Evolutionary conservation across 2,888 invertebrate species (phyloP).

Genomic region (Synergus umbraculus): DNA sequence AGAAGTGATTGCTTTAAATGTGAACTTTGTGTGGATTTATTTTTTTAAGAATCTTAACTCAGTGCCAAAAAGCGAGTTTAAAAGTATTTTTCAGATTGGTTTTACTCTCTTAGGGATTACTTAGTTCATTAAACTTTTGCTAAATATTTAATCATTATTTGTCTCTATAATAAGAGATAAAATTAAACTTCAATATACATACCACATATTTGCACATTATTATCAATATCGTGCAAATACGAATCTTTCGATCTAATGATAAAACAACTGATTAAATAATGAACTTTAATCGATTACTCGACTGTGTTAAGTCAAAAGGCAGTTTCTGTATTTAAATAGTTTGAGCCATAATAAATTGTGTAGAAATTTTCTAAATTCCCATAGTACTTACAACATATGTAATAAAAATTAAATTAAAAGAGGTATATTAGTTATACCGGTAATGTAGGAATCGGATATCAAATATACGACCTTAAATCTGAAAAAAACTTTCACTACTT

Average conservation of each 20-base stretch:
- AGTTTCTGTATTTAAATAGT: neutral
- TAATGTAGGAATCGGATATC: too few species aligned
- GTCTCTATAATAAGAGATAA: neutral
- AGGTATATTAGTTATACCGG: too few species aligned
- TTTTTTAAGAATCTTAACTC: neutral
- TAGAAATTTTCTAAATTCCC: neutral
- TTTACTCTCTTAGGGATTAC: neutral
- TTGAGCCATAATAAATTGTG: neutral
- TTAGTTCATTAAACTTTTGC: neutral
- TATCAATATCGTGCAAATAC: neutral
- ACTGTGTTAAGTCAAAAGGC: neutral
- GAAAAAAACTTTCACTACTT: neutral
- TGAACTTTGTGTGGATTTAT: neutral
- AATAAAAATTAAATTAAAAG: too few species aligned
- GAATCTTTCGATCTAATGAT: neutral
- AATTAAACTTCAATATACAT: neutral
- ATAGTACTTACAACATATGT: too few species aligned
- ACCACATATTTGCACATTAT: neutral
- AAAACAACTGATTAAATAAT: neutral
- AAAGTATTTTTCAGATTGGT: too few species aligned
- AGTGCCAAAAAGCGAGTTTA: neutral
- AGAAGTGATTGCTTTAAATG: neutral
- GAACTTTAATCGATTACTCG: neutral
- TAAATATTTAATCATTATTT: neutral
- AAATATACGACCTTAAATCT: too few species aligned